Base-by-base conservation (phyloP, 2,888 invertebrate species). In the Amblyjoppa fuscipennis region DNA sequence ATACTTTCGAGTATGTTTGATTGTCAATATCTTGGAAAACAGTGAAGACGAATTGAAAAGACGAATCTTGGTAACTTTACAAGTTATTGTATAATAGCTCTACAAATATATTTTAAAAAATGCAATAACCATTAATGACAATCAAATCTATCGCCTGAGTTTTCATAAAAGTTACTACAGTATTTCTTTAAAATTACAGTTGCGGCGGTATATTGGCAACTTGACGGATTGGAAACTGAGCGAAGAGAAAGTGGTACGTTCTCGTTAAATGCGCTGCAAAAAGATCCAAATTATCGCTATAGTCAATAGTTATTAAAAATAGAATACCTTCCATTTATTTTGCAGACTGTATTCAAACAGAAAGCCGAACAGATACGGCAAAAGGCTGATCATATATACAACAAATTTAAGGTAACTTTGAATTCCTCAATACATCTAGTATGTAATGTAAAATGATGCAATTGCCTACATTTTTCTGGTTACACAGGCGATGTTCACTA, bases 181-280 rank as follows among this genome's bases (percentile, higher is more conserved):
- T 16, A n/a, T 25, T 71, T 45, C 3, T 87, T 73, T 84, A 86
- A 81, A 71, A 56, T 91, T 92, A 70, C 82, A 95, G 94, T 95
- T 97, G 93, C 95, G 97, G 20, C 96, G 96, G 66, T 98, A 98
- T 93, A 96, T 98, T 53, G 98, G 98, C 7, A 98, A 98, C 93
- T 94, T 96, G 2, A 95, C 96, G 5, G 95, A 96, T 20, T 98
- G 98, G 98, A 96, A 96, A 88, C 95, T 96, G 84, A 94, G 93
- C 3, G 95, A 95, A 1, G 96, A 96, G 49, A 96, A 97, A 86
- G 95, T 96, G 74, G 94, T 95, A 87, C 28, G 71, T 79, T 31
- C 13, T 51, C 6, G 16, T 38, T 0, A n/a, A 31, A 64, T 7
- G 31, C 16, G n/a, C 13, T 16, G 3, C 59, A 31, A 34, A 34